Base-by-base conservation (phyloP, 2,113 vertebrate genomes). In the Carollia perspicillata region DNA sequence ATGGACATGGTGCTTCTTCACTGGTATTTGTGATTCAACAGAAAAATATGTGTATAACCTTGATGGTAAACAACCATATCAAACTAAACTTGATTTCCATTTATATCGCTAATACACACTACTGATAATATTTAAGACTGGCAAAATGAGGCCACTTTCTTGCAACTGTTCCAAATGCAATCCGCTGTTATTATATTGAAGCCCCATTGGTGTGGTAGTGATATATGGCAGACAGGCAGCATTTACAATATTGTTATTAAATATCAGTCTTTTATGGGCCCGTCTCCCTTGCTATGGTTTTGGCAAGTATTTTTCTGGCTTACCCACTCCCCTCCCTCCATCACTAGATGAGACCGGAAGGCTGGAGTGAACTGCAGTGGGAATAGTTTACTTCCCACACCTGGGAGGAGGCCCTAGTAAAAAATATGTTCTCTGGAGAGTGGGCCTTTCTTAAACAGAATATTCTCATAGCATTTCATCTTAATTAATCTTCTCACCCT, bases 321-420 rank as follows among this genome's bases (percentile, higher is more conserved):
- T 20, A 2, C 33, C 0, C 7, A 0, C 28, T 30, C 2, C 28
- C 2, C 2, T 22, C 14, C 26, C 26, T n/a, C 17, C 55, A n/a
- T 63, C 40, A 44, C 10, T 30, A 55, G 26, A 65, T 51, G 63
- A 33, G 33, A 22, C 9, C 14, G 66, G 49, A 72, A 33, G 17
- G 11, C 47, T 71, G 3, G 28, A 8, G 49, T 16, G 4, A 47
- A 33, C 22, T 68, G 10, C 33, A 33, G 1, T 22, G n/a, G 35
- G 26, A 86, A 53, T 18, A 14, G 22, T 13, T 6, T 30, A 17
- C 18, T 71, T 83, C 22, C 23, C 22, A 26, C 35, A 42, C 35
- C 58, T 33, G 28, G 18, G 51, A 74, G 53, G 33, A 72, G 23
- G 51, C 18, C 22, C n/a, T 44, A 6, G 51, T 44, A 42, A 53